A percentile compares a stretch with the other conserved stretches of the same genome.
phyloP scores from a whole-genome alignment of 2,888 invertebrate genomes.

The Dynastes maya region DNA sequence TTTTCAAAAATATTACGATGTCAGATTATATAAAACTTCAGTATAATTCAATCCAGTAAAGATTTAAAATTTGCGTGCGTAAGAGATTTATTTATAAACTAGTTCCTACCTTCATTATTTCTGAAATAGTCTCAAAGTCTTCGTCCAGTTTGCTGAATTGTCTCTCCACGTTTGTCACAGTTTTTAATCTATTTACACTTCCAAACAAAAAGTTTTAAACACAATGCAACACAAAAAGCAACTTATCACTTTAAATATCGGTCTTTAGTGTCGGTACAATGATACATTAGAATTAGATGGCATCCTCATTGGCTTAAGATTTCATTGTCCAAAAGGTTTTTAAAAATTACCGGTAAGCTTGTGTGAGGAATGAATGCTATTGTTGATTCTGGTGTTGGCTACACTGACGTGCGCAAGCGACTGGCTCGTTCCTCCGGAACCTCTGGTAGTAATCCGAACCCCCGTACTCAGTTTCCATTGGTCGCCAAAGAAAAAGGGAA shows the following conservation, averaged over 20 bases:
- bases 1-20: too few relatives aligned
- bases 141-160: conserved; percentile 55
- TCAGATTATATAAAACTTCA: too few relatives aligned
- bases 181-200: conserved; percentile 18
- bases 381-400: conserved; percentile 51
- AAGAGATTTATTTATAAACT: too few relatives aligned
- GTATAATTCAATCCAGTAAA: too few relatives aligned
- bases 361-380: conserved; percentile 5
- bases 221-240: conserved; percentile 25
- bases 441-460: conserved; percentile 47
- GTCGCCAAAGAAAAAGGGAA: conserved; percentile 25
- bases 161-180: conserved; percentile 13
- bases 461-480: conserved; percentile 48
- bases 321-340: not conserved
- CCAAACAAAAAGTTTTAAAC: not conserved
- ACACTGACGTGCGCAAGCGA: conserved; percentile 64
- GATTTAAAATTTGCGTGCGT: not conserved
- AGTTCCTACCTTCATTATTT: conserved; percentile 57
- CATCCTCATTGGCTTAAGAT: not conserved
- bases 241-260: not conserved
- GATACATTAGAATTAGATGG: not conserved
- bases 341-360: conserved; percentile 18
- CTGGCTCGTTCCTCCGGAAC: conserved; percentile 57
- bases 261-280: not conserved
- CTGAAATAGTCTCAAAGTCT: conserved; percentile 56